Evolutionary conservation across 2,113 vertebrate genomes (phyloP), one percentile per base, ranked within the genome.

Genomic region (Cyanoderma ruficeps): DNA sequence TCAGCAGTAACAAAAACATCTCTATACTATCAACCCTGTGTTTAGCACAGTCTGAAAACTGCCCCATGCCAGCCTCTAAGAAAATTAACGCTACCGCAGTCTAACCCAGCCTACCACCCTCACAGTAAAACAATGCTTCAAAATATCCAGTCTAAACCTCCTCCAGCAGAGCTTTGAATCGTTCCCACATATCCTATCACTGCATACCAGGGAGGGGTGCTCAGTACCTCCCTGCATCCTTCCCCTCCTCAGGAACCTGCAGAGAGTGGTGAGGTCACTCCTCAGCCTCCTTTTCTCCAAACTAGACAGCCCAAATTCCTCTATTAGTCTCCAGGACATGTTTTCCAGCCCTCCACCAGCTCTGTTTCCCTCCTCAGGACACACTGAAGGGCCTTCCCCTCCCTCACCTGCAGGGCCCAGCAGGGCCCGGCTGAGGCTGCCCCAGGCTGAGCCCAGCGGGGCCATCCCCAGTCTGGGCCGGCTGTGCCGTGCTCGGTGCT

Each of bases 381-480:
- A 10, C 10, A 2, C 23, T 7, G 25, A 9, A 25, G 21, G 35
- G 21, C 21, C 5, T 50, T 31, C 35, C 37, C 60, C 4, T 2
- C 19, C 18, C 9, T 50, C 33, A 20, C 25, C 47, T 25, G 33
- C 28, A 23, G 60, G 60, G 47, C 30, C 53, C 46, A 47, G 53
- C 37, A 33, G n/a, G 22, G 52, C 52, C 28, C 63, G 7, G 3
- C 1, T 4, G 33, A 74, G 44, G 37, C 44, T 0, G 0, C 33
- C 20, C 15, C 37, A 20, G 7, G 23, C 52, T 21, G 69, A 46
- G 46, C 30, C 41, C 37, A 16, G 27, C 1, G 0, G 68, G 77
- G 8, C 46, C 46, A 23, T 47, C 46, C 46, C 46, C 46, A 23
- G 46, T 22, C 46, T 22, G 46, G 46, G 46, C 46, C 46, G 19